Conservation (phyloP, 2,113 vertebrate genomes). For the Psilopsiagon aurifrons region DNA sequence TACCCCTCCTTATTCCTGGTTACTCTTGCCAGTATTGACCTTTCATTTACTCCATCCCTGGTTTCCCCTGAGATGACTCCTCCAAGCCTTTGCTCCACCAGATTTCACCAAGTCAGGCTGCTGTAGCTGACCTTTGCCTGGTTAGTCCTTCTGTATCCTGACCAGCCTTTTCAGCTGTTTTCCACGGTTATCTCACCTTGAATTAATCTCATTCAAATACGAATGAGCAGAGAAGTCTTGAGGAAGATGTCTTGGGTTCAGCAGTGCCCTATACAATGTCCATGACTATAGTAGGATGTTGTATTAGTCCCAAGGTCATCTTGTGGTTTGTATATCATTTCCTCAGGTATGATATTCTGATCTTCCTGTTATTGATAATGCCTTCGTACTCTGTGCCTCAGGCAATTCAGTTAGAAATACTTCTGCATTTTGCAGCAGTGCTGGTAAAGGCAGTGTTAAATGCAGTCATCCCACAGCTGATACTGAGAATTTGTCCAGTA, state of each 20-base stretch:
- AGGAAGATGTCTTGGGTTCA: background rate
- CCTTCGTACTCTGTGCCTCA: background rate
- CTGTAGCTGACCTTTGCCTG: background rate
- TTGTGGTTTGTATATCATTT: background rate
- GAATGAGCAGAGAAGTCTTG: background rate
- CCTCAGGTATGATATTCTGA: background rate
- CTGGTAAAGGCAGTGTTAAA: slow-evolving; percentile 30
- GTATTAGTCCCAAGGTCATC: background rate
- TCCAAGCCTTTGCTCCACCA: background rate
- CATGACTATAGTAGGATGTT: background rate
- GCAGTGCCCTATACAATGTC: accelerated
- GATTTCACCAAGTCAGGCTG: background rate
- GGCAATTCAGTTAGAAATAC: background rate
- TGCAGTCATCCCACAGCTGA: background rate
- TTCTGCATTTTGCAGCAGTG: background rate
- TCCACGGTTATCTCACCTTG: background rate
- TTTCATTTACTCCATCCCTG: background rate
- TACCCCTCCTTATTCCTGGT: background rate
- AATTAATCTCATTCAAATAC: background rate
- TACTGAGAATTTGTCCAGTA: slow-evolving; percentile 44
- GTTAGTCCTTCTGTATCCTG: background rate
- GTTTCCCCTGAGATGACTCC: background rate
- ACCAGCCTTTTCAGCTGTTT: background rate
- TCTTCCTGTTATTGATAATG: background rate
- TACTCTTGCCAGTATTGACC: background rate